phyloP scores from a whole-genome alignment of 2,888 invertebrate genomes.

The Physocephala rufipes region DNA sequence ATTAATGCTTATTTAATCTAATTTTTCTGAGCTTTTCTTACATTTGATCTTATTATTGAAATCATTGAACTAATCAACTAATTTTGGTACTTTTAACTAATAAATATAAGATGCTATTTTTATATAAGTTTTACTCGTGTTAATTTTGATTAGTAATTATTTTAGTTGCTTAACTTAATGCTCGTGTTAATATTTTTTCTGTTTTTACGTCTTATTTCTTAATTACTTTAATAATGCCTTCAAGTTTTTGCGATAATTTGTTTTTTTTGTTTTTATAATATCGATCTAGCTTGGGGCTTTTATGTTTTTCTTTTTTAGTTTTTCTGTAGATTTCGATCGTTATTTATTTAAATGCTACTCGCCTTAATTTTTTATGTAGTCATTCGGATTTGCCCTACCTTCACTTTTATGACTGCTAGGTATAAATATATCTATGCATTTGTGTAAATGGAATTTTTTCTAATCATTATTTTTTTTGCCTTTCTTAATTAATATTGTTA shows the following conservation, averaged over 20 bases:
- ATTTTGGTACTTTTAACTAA: background rate
- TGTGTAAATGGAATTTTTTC: constrained; percentile 13
- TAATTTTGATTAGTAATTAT: constrained; percentile 6
- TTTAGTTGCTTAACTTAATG: constrained; percentile 16
- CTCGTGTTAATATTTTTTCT: background rate
- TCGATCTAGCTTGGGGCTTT: constrained; percentile 24
- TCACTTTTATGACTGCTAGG: background rate
- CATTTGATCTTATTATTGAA: no score
- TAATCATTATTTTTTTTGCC: background rate
- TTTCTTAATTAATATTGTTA: constrained; percentile 25
- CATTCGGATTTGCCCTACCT: constrained; percentile 9
- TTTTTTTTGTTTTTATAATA: constrained; percentile 23
- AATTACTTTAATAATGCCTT: constrained; percentile 14
- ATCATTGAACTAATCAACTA: no score
- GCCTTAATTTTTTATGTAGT: constrained; percentile 13
- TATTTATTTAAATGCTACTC: constrained; percentile 23
- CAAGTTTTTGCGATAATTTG: constrained; percentile 28
- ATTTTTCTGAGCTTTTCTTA: no score
- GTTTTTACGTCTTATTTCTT: constrained; percentile 9
- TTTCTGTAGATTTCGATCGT: constrained; percentile 28
- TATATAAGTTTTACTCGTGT: background rate
- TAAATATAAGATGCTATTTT: constrained; percentile 5
- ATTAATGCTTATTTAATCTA: no score
- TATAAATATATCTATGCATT: constrained; percentile 23
- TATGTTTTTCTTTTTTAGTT: constrained; percentile 20